Base-by-base conservation (phyloP, 2,888 invertebrate genomes). In the Mesorhabditis belari region DNA sequence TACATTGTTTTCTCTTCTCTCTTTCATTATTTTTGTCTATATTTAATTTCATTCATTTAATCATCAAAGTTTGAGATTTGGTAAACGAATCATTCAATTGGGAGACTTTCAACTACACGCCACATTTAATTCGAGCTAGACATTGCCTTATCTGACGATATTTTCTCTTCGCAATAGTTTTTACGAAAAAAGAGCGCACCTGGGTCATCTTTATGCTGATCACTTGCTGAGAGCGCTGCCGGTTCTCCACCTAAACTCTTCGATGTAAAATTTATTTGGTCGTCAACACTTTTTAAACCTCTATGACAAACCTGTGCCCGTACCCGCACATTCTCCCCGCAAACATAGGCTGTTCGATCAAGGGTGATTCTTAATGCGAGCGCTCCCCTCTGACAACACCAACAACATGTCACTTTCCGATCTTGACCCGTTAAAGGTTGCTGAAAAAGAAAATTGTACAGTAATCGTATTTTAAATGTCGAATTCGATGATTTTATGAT, bases 341-440 rank as follows among this genome's bases (percentile, higher is more conserved):
- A 76, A 56, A 88, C 88, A 81, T 89, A 89, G 21, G 88, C 89
- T 5, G 87, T 87, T 64, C 89, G 83, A 77, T 89, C 88, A 58
- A 89, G 82, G 56, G 87, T 87, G 44, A 87, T 87, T 62, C 87
- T 83, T 58, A 89, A 82, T 49, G 86, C 85, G 1, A 89, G 85
- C 6, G 88, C 87, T 23, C 88, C 88, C 63, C 86, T 85, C 76
- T 87, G 86, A 81, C 89, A 89, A 77, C 89, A 89, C 80, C 88
- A 85, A 77, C 88, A 88, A 78, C 88, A 88, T 5, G 86, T 85
- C 49, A 87, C 86, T 74, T 85, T 85, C 64, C 86, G 84, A 76
- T 88, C 87, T 71, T 87, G 86, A 19, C 86, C 86, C 44, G 87
- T 85, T 78, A 87, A 83, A 1, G 88, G 87, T 83, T 87, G 87